Percentiles rank a stretch among this genome's conserved stretches.
Conservation (phyloP, 2,797 vertebrate species). For the Phrynocephalus vlangalii region DNA sequence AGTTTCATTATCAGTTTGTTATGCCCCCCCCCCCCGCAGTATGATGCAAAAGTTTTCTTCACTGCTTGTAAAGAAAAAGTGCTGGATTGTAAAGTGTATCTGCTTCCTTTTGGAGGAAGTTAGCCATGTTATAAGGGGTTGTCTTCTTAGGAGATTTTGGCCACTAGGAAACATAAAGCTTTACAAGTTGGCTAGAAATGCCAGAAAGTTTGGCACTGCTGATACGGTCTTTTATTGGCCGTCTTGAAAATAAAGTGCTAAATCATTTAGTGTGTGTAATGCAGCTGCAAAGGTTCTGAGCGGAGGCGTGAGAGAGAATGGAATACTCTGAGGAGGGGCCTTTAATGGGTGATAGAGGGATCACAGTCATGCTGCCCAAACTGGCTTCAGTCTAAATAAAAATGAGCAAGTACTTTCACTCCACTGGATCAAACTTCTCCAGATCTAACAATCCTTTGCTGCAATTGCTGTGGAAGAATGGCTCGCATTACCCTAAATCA, state of each 20-base stretch:
- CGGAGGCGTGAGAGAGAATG: neutral
- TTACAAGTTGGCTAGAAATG: constrained; percentile 3
- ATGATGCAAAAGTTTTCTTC: constrained; percentile 10
- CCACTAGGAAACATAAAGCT: constrained; percentile 35
- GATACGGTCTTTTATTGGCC: constrained; percentile 34
- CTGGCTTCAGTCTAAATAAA: constrained; percentile 44
- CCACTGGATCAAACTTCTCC: constrained; percentile 45
- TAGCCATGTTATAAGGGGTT: constrained; percentile 19
- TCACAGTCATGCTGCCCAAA: constrained; percentile 33
- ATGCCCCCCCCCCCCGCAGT: neutral
- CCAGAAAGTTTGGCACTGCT: constrained; percentile 40
- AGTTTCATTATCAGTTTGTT: constrained; percentile 27
- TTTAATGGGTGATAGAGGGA: constrained; percentile 36
- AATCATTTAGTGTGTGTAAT: constrained; percentile 24
- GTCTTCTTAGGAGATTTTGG: constrained; percentile 10
- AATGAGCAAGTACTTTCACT: constrained; percentile 35
- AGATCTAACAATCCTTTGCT: constrained; percentile 37
- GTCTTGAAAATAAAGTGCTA: constrained; percentile 54
- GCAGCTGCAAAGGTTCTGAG: constrained; percentile 28
- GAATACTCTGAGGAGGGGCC: neutral
- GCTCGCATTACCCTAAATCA: constrained; percentile 22
- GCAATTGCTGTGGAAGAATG: constrained; percentile 30
- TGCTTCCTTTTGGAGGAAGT: constrained; percentile 35
- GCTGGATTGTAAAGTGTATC: constrained; percentile 18
- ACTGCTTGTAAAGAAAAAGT: neutral